A percentile compares a stretch with the other conserved stretches of the same genome.
phyloP scores from a whole-genome alignment of 2,113 vertebrate species.

The Rhinopomastus cyanomelas region DNA sequence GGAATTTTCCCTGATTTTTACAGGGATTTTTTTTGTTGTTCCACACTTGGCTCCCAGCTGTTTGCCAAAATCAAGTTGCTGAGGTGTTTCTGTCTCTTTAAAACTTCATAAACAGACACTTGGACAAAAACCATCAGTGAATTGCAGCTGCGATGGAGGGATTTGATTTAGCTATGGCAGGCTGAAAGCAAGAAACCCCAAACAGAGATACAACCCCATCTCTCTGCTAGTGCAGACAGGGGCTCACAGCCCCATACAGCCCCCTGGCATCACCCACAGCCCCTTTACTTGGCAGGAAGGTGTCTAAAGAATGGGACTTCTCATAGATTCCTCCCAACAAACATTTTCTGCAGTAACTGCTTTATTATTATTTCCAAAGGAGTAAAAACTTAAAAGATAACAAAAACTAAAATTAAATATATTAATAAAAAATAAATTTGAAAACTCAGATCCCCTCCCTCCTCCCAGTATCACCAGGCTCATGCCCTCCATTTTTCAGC shows the following conservation, averaged over 20 bases:
- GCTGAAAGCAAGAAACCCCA: constrained; percentile 1
- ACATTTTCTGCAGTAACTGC: neutral
- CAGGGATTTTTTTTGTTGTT: constrained; percentile 71
- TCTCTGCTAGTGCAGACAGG: neutral
- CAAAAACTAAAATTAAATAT: no score
- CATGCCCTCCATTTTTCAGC: neutral
- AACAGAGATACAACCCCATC: neutral
- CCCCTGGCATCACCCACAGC: neutral
- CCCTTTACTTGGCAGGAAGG: neutral
- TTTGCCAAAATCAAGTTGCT: constrained; percentile 73
- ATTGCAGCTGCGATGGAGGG: constrained; percentile 3
- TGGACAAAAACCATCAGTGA: constrained; percentile 57
- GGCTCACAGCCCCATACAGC: neutral
- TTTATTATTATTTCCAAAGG: neutral
- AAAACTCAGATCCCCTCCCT: neutral
- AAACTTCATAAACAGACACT: constrained; percentile 64
- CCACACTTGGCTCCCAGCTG: constrained; percentile 73
- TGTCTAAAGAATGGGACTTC: neutral
- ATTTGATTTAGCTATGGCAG: neutral
- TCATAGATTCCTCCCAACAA: neutral
- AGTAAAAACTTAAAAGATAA: no score
- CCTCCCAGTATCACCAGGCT: neutral
- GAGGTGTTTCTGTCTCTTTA: constrained; percentile 75
- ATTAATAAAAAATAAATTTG: neutral
- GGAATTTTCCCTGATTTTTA: constrained; percentile 74